Conservation (phyloP, 1,140 invertebrate species). For the Sweltsa coloradensis region DNA sequence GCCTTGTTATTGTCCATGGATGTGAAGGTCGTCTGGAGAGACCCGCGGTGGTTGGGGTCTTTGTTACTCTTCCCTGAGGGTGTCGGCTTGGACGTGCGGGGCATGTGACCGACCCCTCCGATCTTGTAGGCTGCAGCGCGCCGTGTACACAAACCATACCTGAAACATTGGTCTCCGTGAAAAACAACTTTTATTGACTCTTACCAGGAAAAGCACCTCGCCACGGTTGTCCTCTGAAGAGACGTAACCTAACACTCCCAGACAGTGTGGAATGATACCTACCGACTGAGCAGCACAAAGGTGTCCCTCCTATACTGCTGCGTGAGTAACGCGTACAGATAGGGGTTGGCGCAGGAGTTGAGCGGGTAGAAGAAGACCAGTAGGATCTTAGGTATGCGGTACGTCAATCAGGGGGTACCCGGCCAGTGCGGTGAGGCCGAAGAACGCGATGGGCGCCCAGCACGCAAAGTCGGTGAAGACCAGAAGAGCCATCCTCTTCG, state of each 20-base stretch:
- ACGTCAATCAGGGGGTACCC: slow-evolving; percentile 45
- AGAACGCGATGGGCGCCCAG: slow-evolving; percentile 44
- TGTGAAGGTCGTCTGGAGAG: slow-evolving; percentile 1
- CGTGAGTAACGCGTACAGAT: slow-evolving; percentile 49
- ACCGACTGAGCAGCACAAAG: slow-evolving; percentile 35
- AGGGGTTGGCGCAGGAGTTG: slow-evolving; percentile 52
- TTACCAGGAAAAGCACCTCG: too few species aligned
- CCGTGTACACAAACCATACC: slow-evolving; percentile 17
- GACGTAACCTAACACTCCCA: background rate
- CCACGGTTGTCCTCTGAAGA: background rate
- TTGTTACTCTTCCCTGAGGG: background rate
- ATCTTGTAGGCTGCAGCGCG: slow-evolving; percentile 18
- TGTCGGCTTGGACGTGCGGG: background rate
- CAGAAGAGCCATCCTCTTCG: slow-evolving; percentile 47
- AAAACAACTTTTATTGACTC: too few species aligned
- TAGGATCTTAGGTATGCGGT: slow-evolving; percentile 25
- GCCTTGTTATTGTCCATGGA: slow-evolving; percentile 2
- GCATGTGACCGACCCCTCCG: background rate
- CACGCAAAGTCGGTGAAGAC: slow-evolving; percentile 52
- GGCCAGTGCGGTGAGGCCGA: slow-evolving; percentile 42
- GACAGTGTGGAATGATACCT: background rate
- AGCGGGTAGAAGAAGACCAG: slow-evolving; percentile 54
- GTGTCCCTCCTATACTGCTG: slow-evolving; percentile 46
- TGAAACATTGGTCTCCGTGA: too few species aligned
- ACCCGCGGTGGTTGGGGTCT: background rate